phyloP scores from a whole-genome alignment of 1,140 invertebrate species.

The Melitaea cinxia region DNA sequence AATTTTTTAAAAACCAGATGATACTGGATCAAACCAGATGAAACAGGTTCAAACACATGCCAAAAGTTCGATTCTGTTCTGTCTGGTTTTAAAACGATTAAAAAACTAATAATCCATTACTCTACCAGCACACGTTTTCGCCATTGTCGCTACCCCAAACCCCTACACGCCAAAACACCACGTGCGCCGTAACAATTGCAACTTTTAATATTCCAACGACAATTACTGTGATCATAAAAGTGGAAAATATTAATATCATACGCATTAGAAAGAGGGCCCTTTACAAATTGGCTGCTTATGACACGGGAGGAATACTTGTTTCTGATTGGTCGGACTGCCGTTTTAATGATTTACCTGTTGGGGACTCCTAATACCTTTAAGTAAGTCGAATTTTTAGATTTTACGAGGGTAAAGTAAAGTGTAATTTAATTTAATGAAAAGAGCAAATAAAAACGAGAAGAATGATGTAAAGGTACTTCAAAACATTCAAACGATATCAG shows the following conservation, averaged over 20 bases:
- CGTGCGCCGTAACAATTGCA: slow-evolving; percentile 54
- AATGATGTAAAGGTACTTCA: background rate
- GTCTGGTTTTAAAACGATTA: slow-evolving; percentile 7
- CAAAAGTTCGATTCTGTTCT: background rate
- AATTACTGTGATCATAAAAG: slow-evolving; percentile 68
- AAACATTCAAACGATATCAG: background rate
- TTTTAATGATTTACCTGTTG: slow-evolving; percentile 45
- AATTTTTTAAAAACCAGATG: too few relatives aligned
- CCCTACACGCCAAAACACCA: slow-evolving; percentile 22
- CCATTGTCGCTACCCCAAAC: background rate
- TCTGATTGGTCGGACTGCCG: slow-evolving; percentile 43
- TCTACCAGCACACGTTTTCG: slow-evolving; percentile 1
- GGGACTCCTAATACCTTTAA: slow-evolving; percentile 36
- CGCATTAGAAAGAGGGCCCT: slow-evolving; percentile 49
- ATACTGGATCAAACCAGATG: background rate
- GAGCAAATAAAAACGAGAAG: background rate
- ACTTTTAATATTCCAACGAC: slow-evolving; percentile 71
- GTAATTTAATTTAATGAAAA: slow-evolving; percentile 31
- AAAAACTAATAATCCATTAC: slow-evolving; percentile 19
- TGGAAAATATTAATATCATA: slow-evolving; percentile 72
- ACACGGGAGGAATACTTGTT: slow-evolving; percentile 41
- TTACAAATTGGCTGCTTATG: slow-evolving; percentile 64
- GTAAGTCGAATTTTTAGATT: slow-evolving; percentile 28
- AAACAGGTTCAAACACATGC: background rate
- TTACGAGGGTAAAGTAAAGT: slow-evolving; percentile 22